Percentiles rank a stretch among this genome's conserved stretches.
phyloP scores from a whole-genome alignment of 2,888 invertebrate species.

The Heliconius ismenius region DNA sequence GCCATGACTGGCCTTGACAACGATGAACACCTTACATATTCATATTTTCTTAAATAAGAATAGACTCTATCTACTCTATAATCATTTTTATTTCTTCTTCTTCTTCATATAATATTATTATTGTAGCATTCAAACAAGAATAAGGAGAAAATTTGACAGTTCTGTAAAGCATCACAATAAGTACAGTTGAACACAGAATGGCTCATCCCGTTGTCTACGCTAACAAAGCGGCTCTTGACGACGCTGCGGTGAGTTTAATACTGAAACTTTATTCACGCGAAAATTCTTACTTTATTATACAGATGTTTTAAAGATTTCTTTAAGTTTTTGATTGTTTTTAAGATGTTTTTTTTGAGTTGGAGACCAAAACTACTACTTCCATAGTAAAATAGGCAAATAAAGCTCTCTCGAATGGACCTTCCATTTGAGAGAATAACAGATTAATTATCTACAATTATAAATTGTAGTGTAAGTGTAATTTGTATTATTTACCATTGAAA shows the following conservation, averaged over 20 bases:
- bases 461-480: background rate
- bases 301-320: background rate
- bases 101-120: background rate
- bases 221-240: constrained; percentile 19
- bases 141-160: constrained; percentile 5
- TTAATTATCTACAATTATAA: too few relatives aligned
- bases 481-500: background rate
- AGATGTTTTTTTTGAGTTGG: background rate
- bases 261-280: constrained; percentile 13
- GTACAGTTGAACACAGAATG: background rate
- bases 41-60: too few relatives aligned
- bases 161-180: background rate
- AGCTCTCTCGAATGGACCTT: too few relatives aligned
- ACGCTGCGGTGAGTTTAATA: constrained; percentile 5
- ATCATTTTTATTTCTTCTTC: background rate
- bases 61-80: background rate
- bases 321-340: too few relatives aligned
- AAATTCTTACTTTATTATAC: constrained; percentile 4
- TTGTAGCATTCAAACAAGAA: background rate
- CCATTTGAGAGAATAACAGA: too few relatives aligned
- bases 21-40: too few relatives aligned
- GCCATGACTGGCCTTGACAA: too few relatives aligned
- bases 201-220: constrained; percentile 9
- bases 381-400: background rate
- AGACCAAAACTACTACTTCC: background rate